phyloP scores from a whole-genome alignment of 1,140 invertebrate species.

The Aphis craccivora region DNA sequence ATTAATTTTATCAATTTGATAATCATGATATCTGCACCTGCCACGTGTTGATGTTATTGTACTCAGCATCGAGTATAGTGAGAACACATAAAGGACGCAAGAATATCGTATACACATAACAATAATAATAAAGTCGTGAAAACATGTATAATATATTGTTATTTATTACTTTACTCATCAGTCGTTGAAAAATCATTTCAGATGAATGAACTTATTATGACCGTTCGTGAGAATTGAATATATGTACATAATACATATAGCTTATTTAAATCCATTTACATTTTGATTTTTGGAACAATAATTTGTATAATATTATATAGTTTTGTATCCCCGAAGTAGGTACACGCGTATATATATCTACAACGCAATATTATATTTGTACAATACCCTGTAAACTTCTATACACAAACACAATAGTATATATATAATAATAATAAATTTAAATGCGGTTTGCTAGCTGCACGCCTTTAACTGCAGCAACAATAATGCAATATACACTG shows the following conservation, averaged over 20 bases:
- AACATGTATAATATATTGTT: neutral
- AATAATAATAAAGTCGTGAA: neutral
- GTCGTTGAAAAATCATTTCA: neutral
- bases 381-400: neutral
- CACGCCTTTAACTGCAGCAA: neutral
- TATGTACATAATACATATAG: neutral
- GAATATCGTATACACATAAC: neutral
- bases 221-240: neutral
- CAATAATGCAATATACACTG: neutral
- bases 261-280: neutral
- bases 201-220: neutral
- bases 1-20: neutral
- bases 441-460: neutral
- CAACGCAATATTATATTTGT: neutral
- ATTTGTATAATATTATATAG: neutral
- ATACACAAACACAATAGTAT: neutral
- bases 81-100: neutral
- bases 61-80: no score
- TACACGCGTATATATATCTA: no score
- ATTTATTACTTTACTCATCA: neutral
- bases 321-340: neutral
- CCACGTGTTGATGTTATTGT: neutral
- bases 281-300: neutral
- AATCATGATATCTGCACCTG: neutral
- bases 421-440: neutral